Base-by-base conservation (phyloP, 1,140 invertebrate genomes). In the Phymorhynchus buccinoides region DNA sequence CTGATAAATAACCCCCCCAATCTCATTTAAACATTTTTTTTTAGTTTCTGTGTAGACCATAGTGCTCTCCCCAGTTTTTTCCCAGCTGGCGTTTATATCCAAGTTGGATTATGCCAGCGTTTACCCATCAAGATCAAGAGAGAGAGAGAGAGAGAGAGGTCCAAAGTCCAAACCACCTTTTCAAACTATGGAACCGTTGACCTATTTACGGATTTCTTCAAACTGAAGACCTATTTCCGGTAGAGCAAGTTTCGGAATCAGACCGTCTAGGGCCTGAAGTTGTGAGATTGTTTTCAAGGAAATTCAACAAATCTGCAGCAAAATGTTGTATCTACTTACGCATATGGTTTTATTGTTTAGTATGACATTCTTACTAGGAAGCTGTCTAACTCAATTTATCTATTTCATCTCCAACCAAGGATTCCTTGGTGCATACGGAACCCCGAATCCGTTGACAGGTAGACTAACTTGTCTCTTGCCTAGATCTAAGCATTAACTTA, bases 371-470 rank as follows among this genome's bases (percentile, higher is more conserved):
- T n/a, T 62, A 41, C 39, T 56, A 39, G 37, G 7, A 41, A 32
- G 42, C 6, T 78, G 66, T 56, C 68, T 83, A 66, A 52, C 75
- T 30, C 66, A 79, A 18, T 66, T 71, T 44, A 39, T 86, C 35
- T 3, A 32, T 83, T 71, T 41, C 62, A 3, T 77, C 44, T 83
- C 56, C 16, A 71, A 35, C 48, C 79, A 80, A 80, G 42, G 48
- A 35, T 9, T 48, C 68, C 27, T 41, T 83, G n/a, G 35, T 44
- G 52, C 71, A 22, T 41, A 73, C 73, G 39, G 9, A 68, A 7
- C n/a, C 7, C n/a, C n/a, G n/a, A n/a, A n/a, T n/a, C n/a, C n/a
- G n/a, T n/a, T n/a, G n/a, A n/a, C 18, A 78, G n/a, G 22, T 6
- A 22, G 35, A 35, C n/a, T 35, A 39, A 30, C 9, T 39, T 78